Conservation (phyloP, 2,888 invertebrate genomes). For the Lycocerus yunnanus region DNA sequence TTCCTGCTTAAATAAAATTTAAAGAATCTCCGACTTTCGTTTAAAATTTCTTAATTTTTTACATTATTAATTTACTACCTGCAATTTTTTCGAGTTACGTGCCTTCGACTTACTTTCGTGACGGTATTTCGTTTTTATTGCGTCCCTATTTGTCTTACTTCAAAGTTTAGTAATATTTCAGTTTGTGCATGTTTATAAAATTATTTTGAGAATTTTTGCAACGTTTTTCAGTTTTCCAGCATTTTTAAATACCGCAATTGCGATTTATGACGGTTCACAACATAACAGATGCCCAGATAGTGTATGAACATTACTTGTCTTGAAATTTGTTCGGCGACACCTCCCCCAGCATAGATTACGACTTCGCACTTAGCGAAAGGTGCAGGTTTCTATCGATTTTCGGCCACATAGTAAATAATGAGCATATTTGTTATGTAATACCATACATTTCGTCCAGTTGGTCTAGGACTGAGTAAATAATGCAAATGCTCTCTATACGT, state of each 20-base stretch:
- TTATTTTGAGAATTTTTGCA: background rate
- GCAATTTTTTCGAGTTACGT: background rate
- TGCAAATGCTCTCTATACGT: background rate
- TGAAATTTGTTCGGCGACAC: background rate
- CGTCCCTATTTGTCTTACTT: background rate
- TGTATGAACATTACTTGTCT: background rate
- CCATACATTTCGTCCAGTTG: background rate
- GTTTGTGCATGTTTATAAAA: background rate
- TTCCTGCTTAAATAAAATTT: background rate
- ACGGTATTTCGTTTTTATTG: background rate
- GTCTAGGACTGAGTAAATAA: background rate
- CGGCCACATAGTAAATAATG: background rate
- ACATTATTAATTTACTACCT: background rate
- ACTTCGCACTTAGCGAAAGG: background rate
- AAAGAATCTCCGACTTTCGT: background rate
- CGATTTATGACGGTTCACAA: no score
- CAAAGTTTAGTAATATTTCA: no score
- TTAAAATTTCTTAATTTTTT: background rate
- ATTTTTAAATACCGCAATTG: background rate
- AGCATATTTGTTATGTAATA: background rate
- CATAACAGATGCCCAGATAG: no score
- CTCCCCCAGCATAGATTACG: background rate
- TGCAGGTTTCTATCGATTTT: background rate
- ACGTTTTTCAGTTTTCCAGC: background rate
- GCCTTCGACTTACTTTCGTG: background rate